These are phyloP conservation scores for Chamaea fasciata DNA, from an alignment of 2,113 vertebrate species.

Conservation along the genomic window DNA sequence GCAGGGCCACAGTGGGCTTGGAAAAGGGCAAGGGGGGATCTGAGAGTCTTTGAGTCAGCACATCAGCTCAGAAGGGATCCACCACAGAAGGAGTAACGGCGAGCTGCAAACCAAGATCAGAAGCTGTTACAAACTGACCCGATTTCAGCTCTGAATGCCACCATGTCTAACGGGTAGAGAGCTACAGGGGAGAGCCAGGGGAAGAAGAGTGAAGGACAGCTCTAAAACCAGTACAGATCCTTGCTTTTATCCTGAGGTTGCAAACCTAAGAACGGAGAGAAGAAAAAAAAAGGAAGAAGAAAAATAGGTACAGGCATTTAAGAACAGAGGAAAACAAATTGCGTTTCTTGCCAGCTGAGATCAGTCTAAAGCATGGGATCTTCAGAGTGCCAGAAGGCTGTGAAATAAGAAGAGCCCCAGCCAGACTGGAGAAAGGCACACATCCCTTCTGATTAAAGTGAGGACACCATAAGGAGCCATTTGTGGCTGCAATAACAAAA, in stretches of 20 bases:
- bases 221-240: conserved; percentile 97
- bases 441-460: neutral
- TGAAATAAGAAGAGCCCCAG: neutral
- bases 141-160: conserved; percentile 69
- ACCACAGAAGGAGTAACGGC: conserved; percentile 85
- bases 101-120: conserved; percentile 96
- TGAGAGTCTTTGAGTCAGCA: conserved; percentile 61
- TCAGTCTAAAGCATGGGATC: neutral
- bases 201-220: conserved; percentile 63
- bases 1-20: conserved; percentile 37
- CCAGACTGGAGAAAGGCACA: neutral
- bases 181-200: conserved; percentile 73
- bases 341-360: conserved; percentile 12
- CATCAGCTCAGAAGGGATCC: conserved; percentile 89
- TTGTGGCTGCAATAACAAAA: neutral
- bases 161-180: conserved; percentile 70
- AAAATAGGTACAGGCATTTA: conserved; percentile 64
- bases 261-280: conserved; percentile 87
- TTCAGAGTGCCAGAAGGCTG: neutral
- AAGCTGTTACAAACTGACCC: conserved; percentile 87
- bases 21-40: conserved; percentile 55
- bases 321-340: conserved; percentile 60
- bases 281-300: conserved; percentile 46
- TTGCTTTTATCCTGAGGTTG: conserved; percentile 96
- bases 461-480: neutral